Evolutionary conservation across 2,888 invertebrate species (phyloP).

Genomic region (Mimachlamys varia): DNA sequence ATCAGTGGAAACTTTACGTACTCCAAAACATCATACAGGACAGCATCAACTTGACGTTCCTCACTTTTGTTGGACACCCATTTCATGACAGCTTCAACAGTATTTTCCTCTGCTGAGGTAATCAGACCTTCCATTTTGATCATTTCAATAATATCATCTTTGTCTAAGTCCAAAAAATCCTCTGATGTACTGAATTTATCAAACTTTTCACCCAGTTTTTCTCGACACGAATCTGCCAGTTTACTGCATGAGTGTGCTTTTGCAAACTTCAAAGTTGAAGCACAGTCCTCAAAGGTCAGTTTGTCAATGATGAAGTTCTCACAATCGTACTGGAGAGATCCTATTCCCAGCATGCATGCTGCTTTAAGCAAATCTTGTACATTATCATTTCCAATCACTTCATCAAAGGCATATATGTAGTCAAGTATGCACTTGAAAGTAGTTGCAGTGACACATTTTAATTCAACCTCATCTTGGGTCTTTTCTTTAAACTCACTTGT

Average conservation of each 20-base stretch:
- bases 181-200: neutral
- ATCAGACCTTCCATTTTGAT: neutral
- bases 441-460: neutral
- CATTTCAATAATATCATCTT: neutral
- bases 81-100: neutral
- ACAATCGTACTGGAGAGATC: constrained; percentile 10
- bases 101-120: neutral
- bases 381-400: neutral
- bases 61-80: neutral
- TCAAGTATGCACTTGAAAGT: constrained; percentile 1
- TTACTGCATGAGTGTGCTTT: neutral
- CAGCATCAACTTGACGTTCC: neutral
- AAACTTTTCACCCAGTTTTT: constrained; percentile 11
- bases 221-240: neutral
- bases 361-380: neutral
- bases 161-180: neutral
- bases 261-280: neutral
- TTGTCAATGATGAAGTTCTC: neutral
- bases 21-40: neutral
- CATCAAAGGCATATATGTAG: constrained; percentile 18
- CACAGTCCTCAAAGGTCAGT: neutral
- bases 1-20: constrained; percentile 1
- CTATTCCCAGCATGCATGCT: neutral
- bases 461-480: neutral
- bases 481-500: constrained; percentile 18